Evolutionary conservation across 1,140 invertebrate species (phyloP).

Genomic region (Babylonia areolata): DNA sequence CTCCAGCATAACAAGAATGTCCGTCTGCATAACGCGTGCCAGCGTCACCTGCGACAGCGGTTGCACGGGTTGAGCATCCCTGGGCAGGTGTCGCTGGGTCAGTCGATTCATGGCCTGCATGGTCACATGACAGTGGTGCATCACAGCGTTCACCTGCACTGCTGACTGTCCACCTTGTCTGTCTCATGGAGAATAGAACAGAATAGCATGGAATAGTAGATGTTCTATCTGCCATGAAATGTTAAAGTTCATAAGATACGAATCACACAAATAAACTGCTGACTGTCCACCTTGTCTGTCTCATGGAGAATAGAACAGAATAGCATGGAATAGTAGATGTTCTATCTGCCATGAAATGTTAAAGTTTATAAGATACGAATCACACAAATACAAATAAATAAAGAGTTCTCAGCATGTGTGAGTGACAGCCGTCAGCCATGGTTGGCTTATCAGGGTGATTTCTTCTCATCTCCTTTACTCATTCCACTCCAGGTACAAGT

Average conservation of each 20-base stretch:
- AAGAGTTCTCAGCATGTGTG: too few species aligned
- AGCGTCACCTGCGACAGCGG: neutral
- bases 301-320: neutral
- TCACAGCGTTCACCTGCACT: constrained; percentile 61
- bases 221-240: too few species aligned
- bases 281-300: constrained; percentile 39
- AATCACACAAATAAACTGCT: too few species aligned
- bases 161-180: constrained; percentile 46
- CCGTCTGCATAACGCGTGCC: neutral
- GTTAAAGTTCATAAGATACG: too few species aligned
- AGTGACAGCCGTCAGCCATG: too few species aligned
- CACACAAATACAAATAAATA: too few species aligned
- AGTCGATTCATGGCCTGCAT: constrained; percentile 62
- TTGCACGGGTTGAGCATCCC: neutral
- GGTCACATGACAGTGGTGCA: constrained; percentile 67
- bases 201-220: neutral
- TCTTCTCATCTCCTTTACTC: too few species aligned
- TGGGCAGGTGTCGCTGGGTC: constrained; percentile 50
- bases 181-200: neutral
- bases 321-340: neutral
- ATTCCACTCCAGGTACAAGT: too few species aligned
- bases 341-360: too few species aligned
- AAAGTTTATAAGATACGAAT: too few species aligned
- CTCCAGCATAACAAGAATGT: neutral
- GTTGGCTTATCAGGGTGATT: too few species aligned